A percentile compares a stretch with the other conserved stretches of the same genome.
Evolutionary conservation across 2,113 vertebrate species (phyloP).

Genomic region (Psittacus erithacus): DNA sequence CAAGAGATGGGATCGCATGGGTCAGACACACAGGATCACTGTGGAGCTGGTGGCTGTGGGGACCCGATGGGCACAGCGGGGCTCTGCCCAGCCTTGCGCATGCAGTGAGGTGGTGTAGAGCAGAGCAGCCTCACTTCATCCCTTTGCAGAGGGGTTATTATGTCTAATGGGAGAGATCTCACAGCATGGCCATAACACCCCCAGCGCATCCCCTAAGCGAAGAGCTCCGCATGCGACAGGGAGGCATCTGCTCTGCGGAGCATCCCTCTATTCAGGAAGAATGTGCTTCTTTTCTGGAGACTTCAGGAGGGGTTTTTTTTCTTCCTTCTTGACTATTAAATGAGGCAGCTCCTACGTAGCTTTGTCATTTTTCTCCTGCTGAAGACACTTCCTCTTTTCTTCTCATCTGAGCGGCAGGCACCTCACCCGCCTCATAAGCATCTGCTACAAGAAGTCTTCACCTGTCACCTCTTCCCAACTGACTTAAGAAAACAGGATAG

Average conservation of each 20-base stretch:
- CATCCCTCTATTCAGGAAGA: neutral
- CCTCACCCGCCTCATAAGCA: conserved; percentile 49
- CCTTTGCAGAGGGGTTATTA: fast-evolving
- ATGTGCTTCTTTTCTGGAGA: neutral
- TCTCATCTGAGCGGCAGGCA: conserved; percentile 55
- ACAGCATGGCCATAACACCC: neutral
- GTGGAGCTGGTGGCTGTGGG: fast-evolving
- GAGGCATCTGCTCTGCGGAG: neutral
- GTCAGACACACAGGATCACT: neutral
- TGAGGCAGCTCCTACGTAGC: conserved; percentile 47
- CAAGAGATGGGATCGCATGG: fast-evolving
- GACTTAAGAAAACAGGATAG: conserved; percentile 49
- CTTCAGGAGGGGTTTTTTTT: neutral
- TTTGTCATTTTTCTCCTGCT: conserved; percentile 49
- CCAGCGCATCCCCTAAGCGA: neutral
- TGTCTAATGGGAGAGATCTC: neutral
- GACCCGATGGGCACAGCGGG: fast-evolving
- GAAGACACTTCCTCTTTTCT: conserved; percentile 57
- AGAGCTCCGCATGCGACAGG: neutral
- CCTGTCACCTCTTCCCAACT: conserved; percentile 65
- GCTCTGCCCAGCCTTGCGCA: neutral
- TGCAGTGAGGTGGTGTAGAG: neutral
- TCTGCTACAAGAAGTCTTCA: conserved; percentile 63
- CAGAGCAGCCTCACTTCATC: neutral
- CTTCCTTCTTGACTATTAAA: conserved; percentile 33